phyloP scores from a whole-genome alignment of 2,797 vertebrate genomes.

The Tympanoctomys barrerae region DNA sequence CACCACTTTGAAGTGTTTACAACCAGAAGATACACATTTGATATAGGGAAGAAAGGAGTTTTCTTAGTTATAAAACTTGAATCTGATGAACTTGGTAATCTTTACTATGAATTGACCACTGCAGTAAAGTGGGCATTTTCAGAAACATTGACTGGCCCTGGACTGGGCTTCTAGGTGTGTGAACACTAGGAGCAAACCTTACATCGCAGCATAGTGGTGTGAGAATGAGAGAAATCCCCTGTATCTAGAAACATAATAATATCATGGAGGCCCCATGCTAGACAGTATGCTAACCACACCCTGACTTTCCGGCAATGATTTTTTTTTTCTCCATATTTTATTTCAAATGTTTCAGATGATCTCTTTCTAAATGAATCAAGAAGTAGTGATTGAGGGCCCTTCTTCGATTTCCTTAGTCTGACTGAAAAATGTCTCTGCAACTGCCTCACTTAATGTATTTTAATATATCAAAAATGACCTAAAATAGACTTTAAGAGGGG shows the following conservation, averaged over 20 bases:
- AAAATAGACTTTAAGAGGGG: slow-evolving; percentile 32
- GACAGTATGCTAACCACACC: slow-evolving; percentile 1
- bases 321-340: slow-evolving; percentile 47
- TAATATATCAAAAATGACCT: neutral
- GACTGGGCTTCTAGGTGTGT: neutral
- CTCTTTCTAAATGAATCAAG: slow-evolving; percentile 53
- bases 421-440: slow-evolving; percentile 41
- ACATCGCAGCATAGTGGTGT: neutral
- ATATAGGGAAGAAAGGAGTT: neutral
- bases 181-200: neutral
- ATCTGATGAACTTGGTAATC: neutral
- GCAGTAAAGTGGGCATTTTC: neutral
- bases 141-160: neutral
- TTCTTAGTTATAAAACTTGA: neutral
- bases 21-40: neutral
- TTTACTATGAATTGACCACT: neutral
- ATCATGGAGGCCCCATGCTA: neutral
- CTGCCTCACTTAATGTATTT: neutral
- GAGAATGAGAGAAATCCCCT: neutral
- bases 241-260: neutral
- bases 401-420: neutral
- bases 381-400: neutral
- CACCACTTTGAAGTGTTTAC: neutral
- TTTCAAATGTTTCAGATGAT: slow-evolving; percentile 26
- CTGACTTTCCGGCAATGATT: neutral